Conservation (phyloP, 1,140 invertebrate genomes). For the Zaprionus lachaisei region DNA sequence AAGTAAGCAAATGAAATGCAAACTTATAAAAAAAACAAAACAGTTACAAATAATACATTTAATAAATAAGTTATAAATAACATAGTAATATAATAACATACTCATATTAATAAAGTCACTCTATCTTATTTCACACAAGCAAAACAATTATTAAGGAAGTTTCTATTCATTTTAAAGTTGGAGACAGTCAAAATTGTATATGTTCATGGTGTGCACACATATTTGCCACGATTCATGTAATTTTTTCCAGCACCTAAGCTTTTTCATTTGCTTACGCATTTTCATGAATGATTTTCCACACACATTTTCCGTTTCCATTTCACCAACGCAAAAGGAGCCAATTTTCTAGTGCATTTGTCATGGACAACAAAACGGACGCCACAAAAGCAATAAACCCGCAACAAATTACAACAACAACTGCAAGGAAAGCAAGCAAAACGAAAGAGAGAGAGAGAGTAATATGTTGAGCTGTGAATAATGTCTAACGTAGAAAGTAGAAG, state of each 20-base stretch:
- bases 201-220: not conserved
- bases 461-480: slow-evolving; percentile 78
- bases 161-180: too few relatives aligned
- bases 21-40: too few relatives aligned
- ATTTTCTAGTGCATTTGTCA: slow-evolving; percentile 76
- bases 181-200: too few relatives aligned
- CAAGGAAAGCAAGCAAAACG: slow-evolving; percentile 7
- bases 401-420: slow-evolving; percentile 33
- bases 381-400: slow-evolving; percentile 63
- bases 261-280: slow-evolving; percentile 13
- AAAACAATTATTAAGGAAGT: too few relatives aligned
- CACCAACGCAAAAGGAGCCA: slow-evolving; percentile 43
- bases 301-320: slow-evolving; percentile 9
- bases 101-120: too few relatives aligned
- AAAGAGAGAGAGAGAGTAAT: slow-evolving; percentile 11
- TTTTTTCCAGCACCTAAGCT: not conserved
- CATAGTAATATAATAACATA: too few relatives aligned
- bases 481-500: slow-evolving; percentile 16
- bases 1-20: too few relatives aligned
- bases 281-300: slow-evolving; percentile 28
- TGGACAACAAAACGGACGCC: slow-evolving; percentile 31
- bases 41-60: too few relatives aligned
- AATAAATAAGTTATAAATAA: too few relatives aligned
- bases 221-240: not conserved
- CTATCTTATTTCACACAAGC: too few relatives aligned